Percentiles rank a stretch among this genome's conserved stretches.
phyloP scores from a whole-genome alignment of 2,888 invertebrate species.

The Epinotia brunnichana region DNA sequence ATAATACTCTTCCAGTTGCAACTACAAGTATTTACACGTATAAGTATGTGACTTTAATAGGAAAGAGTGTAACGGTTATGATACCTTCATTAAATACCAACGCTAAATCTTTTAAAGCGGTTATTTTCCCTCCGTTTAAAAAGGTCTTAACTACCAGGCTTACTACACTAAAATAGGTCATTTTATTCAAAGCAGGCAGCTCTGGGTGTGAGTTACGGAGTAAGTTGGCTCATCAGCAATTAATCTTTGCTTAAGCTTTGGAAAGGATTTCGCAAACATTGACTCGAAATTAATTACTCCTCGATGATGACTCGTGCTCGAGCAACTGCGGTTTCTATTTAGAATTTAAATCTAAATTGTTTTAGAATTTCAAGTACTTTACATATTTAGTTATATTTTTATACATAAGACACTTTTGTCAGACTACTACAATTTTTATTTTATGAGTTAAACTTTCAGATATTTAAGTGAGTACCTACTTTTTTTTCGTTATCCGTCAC shows the following conservation, averaged over 20 bases:
- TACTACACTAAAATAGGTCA: slow-evolving; percentile 6
- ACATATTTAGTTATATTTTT: too few relatives aligned
- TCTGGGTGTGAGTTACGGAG: slow-evolving; percentile 45
- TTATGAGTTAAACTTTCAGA: too few relatives aligned
- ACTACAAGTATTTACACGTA: too few relatives aligned
- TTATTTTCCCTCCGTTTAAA: neutral
- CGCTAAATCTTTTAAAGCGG: slow-evolving; percentile 1
- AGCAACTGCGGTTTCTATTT: slow-evolving; percentile 22
- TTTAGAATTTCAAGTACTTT: neutral
- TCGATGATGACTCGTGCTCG: slow-evolving; percentile 44
- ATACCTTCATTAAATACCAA: slow-evolving; percentile 2
- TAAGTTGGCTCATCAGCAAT: slow-evolving; percentile 51
- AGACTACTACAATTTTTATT: too few relatives aligned
- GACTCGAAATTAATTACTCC: slow-evolving; percentile 53
- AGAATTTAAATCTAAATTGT: neutral
- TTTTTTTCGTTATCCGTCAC: too few relatives aligned
- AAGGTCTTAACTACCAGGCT: neutral
- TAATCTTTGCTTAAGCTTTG: slow-evolving; percentile 51
- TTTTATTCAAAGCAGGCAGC: slow-evolving; percentile 39
- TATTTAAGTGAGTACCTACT: too few relatives aligned
- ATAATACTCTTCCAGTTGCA: too few relatives aligned
- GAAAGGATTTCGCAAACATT: slow-evolving; percentile 51
- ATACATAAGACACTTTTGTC: too few relatives aligned
- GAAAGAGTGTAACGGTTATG: neutral
- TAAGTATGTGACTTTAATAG: too few relatives aligned